Base-by-base conservation (phyloP, 2,888 invertebrate genomes). In the Agonum fuliginosum region DNA sequence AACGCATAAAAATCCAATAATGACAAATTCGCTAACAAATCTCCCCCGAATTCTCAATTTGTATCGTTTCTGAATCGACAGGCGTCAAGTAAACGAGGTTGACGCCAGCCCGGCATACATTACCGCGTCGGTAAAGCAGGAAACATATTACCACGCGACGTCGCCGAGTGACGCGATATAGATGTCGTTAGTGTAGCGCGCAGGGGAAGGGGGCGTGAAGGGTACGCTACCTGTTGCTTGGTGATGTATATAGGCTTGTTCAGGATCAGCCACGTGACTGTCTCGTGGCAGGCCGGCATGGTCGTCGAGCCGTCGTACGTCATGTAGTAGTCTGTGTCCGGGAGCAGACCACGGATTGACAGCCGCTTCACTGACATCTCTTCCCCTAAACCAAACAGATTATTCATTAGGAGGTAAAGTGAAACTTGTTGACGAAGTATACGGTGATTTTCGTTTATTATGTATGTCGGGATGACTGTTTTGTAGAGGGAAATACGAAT, bases 171-270 rank as follows among this genome's bases (percentile, higher is more conserved):
- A 24, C 48, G 70, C 24, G 19, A 70, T 46, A 70, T 46, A 48
- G 43, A 70, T 70, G 70, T 70, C 46, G 43, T 46, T 70, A 48
- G 43, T 17, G 46, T 48, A 48, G 70, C 27, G 70, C 22, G 12
- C 10, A 24, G 20, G n/a, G 20, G 4, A 1, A 27, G 30, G 24
- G 34, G 3, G 3, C 43, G n/a, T 37, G 19, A 8, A 20, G 19
- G 6, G 34, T 8, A 71, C 34, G 19, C 19, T 71, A 97, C 98
- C 94, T 98, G 97, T 91, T 97, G 96, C 89, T 95, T 95, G 80
- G 97, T 97, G 87, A 98, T 97, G 89, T 98, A 98, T 86, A 99
- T 97, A 80, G 99, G 99, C 88, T 97, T 97, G 89, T 99, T 99
- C 87, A 98, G 91, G 84, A 99, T 95, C 87, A 99, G 91, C 99